phyloP scores from a whole-genome alignment of 2,888 invertebrate genomes.

The Calephelis perditalis region DNA sequence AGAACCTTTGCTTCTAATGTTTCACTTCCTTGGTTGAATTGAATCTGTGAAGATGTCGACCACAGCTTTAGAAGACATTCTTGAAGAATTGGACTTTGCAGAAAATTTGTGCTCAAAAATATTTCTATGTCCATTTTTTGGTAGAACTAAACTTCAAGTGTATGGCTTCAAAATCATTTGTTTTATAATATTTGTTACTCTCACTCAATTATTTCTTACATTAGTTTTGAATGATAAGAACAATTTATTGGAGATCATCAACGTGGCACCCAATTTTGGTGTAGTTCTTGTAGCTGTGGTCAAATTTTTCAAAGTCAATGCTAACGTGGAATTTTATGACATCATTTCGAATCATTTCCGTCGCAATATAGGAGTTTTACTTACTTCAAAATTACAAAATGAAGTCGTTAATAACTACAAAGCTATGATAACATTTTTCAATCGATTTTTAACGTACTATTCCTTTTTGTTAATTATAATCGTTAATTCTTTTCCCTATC shows the following conservation, averaged over 20 bases:
- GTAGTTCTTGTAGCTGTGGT: constrained; percentile 49
- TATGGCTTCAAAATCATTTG: constrained; percentile 38
- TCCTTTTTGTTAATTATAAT: constrained; percentile 40
- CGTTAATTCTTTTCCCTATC: constrained; percentile 50
- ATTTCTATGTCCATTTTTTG: constrained; percentile 51
- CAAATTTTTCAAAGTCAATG: constrained; percentile 48
- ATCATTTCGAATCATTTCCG: constrained; percentile 47
- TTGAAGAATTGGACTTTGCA: constrained; percentile 44
- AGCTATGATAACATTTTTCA: constrained; percentile 36
- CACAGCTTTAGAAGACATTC: constrained; percentile 35
- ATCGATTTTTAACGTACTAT: constrained; percentile 48
- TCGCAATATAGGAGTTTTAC: constrained; percentile 43
- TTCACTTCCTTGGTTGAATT: not conserved
- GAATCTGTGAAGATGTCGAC: constrained; percentile 28
- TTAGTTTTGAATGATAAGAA: constrained; percentile 41
- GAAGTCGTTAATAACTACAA: constrained; percentile 42
- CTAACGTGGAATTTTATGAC: constrained; percentile 42
- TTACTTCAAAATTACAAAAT: constrained; percentile 39
- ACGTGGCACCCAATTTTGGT: constrained; percentile 58
- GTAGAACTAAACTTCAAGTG: constrained; percentile 35
- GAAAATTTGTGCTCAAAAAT: constrained; percentile 41
- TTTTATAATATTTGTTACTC: constrained; percentile 40
- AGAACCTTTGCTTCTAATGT: not conserved
- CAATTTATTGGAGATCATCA: constrained; percentile 53
- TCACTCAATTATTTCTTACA: constrained; percentile 43